Base-by-base conservation (phyloP, 2,888 invertebrate species). In the Sepiola atlantica region DNA sequence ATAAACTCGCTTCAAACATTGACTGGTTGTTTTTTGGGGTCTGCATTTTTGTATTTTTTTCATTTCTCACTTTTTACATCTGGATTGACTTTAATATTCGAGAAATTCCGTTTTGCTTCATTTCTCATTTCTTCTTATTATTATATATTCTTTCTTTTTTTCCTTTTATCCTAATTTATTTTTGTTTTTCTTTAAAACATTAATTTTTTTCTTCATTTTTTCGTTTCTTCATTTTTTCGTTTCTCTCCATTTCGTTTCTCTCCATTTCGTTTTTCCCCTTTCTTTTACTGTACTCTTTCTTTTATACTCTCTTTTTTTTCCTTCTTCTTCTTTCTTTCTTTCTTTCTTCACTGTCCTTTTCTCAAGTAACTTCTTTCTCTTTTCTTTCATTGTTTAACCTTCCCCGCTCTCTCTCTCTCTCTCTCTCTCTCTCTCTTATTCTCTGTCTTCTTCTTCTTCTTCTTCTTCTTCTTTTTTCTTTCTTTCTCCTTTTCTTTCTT, bases 201-300 rank as follows among this genome's bases (percentile, higher is more conserved):
- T 8, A 2, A 45, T 45, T 45, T 45, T 45, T 45, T 90, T 55
- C 94, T 12, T 94, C 90, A 55, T n/a, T 94, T n/a, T 90, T 91
- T 90, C 91, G n/a, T n/a, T 94, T 91, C 10, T 91, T 90, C 91
- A 91, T 94, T 94, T 92, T 55, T 55, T 90, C 54, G 10, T 94
- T 55, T 91, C 91, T 94, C 91, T 92, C 8, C 94, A 94, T 94
- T 45, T 35, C 91, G 2, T 94, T 94, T 94, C 91, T 94, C 91
- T 92, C 94, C 54, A 1, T 94, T 91, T 94, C 94, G 90, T n/a
- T 32, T 35, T 94, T 32, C 55, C 57, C 32, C 45, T 92, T 57
- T 57, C 61, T 91, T 55, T 91, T 35, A 90, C n/a, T 32, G 12
- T 92, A 55, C 92, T 92, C 93, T 18, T 92, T 94, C 94, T 35